Percentiles rank a stretch among this genome's conserved stretches.
phyloP scores from a whole-genome alignment of 1,140 invertebrate genomes.

The Lasaia peninsularis region DNA sequence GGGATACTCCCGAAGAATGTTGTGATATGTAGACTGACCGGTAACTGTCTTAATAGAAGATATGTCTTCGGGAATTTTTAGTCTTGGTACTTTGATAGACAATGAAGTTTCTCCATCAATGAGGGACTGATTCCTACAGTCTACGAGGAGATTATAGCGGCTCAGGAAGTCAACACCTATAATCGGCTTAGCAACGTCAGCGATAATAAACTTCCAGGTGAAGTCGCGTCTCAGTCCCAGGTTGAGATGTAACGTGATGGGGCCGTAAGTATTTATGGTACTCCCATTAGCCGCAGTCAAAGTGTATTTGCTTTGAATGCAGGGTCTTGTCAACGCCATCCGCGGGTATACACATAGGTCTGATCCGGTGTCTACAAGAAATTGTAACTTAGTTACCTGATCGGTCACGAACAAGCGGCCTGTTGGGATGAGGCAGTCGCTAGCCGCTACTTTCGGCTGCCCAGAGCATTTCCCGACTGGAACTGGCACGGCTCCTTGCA shows the following conservation, averaged over 20 bases:
- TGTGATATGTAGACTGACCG: conserved; percentile 24
- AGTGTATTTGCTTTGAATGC: conserved; percentile 20
- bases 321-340: conserved; percentile 22
- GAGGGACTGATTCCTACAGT: conserved; percentile 32
- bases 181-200: conserved; percentile 44
- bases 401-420: conserved; percentile 34
- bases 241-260: conserved; percentile 32
- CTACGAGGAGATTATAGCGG: conserved; percentile 40
- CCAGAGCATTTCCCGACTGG: conserved; percentile 27
- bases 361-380: too few relatives aligned
- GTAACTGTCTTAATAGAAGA: conserved; percentile 27
- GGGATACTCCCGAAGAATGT: conserved; percentile 25
- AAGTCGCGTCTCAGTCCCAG: conserved; percentile 46
- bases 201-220: conserved; percentile 59
- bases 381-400: conserved; percentile 23
- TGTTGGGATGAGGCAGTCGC: conserved; percentile 26
- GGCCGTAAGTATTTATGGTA: conserved; percentile 51
- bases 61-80: conserved; percentile 15
- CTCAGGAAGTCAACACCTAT: conserved; percentile 61
- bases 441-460: conserved; percentile 33
- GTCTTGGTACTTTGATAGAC: conserved; percentile 13
- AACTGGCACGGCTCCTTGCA: conserved; percentile 28
- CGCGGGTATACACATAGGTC: conserved; percentile 41
- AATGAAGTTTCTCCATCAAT: conserved; percentile 31
- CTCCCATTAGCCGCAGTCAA: conserved; percentile 37